Conservation (phyloP, 2,113 vertebrate species). For the Vimba vimba region DNA sequence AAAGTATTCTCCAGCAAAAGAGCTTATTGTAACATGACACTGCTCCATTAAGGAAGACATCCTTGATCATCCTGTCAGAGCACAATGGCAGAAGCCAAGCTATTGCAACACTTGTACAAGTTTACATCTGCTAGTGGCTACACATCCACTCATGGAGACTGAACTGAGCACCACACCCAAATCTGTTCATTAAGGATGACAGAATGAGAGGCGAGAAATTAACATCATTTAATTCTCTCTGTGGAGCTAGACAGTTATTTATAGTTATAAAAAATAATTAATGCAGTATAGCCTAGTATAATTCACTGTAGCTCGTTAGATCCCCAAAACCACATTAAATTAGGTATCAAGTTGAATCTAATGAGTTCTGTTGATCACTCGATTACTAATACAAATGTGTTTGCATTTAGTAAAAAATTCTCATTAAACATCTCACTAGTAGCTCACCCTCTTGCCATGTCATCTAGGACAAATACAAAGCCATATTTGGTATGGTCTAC, state of each 20-base stretch:
- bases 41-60: constrained; percentile 10
- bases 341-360: background rate
- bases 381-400: background rate
- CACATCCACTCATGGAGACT: background rate
- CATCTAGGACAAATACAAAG: constrained; percentile 4
- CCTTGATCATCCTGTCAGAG: background rate
- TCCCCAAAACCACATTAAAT: background rate
- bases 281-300: background rate
- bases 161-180: constrained; percentile 51
- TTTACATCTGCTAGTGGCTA: background rate
- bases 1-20: background rate
- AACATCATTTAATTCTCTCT: constrained; percentile 40
- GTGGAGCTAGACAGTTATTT: background rate
- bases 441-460: background rate
- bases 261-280: background rate
- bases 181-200: constrained; percentile 33
- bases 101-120: constrained; percentile 9
- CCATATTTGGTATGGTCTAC: constrained; percentile 52
- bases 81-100: background rate
- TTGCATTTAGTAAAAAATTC: background rate
- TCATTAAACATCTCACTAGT: background rate
- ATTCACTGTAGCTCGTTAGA: background rate
- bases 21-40: background rate
- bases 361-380: background rate
- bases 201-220: background rate